Percentiles rank a stretch among this genome's conserved stretches.
phyloP scores from a whole-genome alignment of 2,888 invertebrate genomes.

The Drosophila differens region DNA sequence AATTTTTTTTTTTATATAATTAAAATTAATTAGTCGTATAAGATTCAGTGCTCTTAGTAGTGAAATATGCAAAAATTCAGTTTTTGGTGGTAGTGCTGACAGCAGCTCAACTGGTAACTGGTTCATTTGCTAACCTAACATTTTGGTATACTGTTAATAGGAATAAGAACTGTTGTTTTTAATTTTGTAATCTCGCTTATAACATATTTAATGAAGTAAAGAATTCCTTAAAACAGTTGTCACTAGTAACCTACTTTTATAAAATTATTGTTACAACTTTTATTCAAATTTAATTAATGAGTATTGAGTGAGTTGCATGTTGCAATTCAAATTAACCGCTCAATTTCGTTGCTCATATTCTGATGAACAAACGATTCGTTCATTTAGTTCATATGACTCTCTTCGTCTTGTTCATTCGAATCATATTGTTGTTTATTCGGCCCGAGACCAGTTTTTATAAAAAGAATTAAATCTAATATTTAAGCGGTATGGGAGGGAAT shows the following conservation, averaged over 20 bases:
- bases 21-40: background rate
- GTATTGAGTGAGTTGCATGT: background rate
- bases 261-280: background rate
- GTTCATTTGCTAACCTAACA: background rate
- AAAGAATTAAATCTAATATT: background rate
- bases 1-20: background rate
- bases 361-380: background rate
- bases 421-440: constrained; percentile 14
- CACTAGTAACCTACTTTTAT: background rate
- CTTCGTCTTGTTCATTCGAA: constrained; percentile 19
- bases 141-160: background rate
- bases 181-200: background rate
- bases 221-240: background rate
- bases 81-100: background rate
- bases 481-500: constrained; percentile 20
- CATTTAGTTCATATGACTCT: constrained; percentile 11
- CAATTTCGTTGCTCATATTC: background rate
- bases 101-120: background rate
- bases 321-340: background rate
- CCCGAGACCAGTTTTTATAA: background rate
- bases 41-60: background rate
- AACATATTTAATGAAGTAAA: background rate
- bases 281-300: background rate
- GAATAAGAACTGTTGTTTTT: background rate
- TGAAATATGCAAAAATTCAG: background rate